phyloP scores from a whole-genome alignment of 2,113 vertebrate species.

The Nettapus auritus region DNA sequence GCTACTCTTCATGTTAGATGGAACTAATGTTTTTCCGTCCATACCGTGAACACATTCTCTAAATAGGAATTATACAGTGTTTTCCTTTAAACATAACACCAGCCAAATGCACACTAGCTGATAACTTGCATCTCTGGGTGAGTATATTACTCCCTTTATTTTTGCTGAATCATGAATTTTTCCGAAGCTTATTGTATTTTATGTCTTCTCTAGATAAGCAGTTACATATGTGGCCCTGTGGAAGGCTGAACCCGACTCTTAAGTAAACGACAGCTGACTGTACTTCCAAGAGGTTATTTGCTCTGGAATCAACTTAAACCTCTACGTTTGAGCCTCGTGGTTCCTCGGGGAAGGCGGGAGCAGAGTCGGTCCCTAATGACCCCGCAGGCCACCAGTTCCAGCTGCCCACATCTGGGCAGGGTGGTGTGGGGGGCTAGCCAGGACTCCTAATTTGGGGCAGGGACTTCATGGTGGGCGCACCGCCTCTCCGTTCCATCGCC shows the following conservation, averaged over 20 bases:
- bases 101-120: slow-evolving; percentile 26
- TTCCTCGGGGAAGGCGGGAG: not conserved
- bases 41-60: slow-evolving; percentile 55
- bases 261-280: slow-evolving; percentile 13
- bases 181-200: slow-evolving; percentile 60
- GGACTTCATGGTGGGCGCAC: not conserved
- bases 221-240: slow-evolving; percentile 63
- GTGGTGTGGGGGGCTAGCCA: too few relatives aligned
- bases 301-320: not conserved
- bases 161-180: slow-evolving; percentile 63
- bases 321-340: not conserved
- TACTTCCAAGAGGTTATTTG: slow-evolving; percentile 50
- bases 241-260: slow-evolving; percentile 44
- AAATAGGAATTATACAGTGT: slow-evolving; percentile 57
- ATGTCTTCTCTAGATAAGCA: slow-evolving; percentile 51
- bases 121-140: slow-evolving; percentile 18
- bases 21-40: slow-evolving; percentile 59
- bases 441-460: not conserved
- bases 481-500: too few relatives aligned
- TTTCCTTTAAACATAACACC: slow-evolving; percentile 51
- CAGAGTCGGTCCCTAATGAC: not conserved
- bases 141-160: slow-evolving; percentile 7
- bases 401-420: not conserved
- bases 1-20: slow-evolving; percentile 48
- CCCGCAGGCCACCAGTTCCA: not conserved